Base-by-base conservation (phyloP, 2,888 invertebrate genomes). In the Pachymerium ferrugineum region DNA sequence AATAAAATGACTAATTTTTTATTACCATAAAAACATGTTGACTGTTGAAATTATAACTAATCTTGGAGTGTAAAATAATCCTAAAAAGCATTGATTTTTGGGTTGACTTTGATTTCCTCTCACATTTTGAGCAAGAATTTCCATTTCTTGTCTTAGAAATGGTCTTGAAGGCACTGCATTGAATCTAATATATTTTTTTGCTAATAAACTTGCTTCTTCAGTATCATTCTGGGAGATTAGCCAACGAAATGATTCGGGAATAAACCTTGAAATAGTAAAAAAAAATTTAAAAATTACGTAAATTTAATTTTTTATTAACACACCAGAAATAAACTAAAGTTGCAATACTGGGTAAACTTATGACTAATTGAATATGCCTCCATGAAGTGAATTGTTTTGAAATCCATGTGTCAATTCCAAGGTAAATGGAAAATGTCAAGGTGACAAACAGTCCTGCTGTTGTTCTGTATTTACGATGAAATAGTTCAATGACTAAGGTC, bases 171-270 rank as follows among this genome's bases (percentile, higher is more conserved):
- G 71, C n/a, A 71, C 28, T 6, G 22, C 33, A 22, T 71, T 71
- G 35, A 33, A 71, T 22, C 38, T 16, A 14, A 71, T 71, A 28
- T 71, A 71, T 25, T 71, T 71, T 19, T 35, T 30, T 3, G 38
- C 33, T n/a, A 38, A 3, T 38, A 33, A 28, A 28, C 38, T n/a
- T 12, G 75, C 74, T 25, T 73, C 33, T 30, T 73, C 73, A 22
- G 68, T 68, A 19, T 73, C 54, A 12, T 73, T 73, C 16, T 70
- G 75, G 16, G 74, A 72, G 54, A 75, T 35, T 25, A 74, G 70
- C 75, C 75, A 75, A 4, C 75, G 47, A 16, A 75, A 35, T 6
- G 75, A 75, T 70, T 75, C 75, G 12, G 75, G 75, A 14, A 74
- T 31, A 6, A 74, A 30, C 75, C 75, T 75, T 25, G 19, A 74